A percentile compares a stretch with the other conserved stretches of the same genome.
Evolutionary conservation across 2,888 invertebrate genomes (phyloP).

Genomic region (Limenitis arthemis): DNA sequence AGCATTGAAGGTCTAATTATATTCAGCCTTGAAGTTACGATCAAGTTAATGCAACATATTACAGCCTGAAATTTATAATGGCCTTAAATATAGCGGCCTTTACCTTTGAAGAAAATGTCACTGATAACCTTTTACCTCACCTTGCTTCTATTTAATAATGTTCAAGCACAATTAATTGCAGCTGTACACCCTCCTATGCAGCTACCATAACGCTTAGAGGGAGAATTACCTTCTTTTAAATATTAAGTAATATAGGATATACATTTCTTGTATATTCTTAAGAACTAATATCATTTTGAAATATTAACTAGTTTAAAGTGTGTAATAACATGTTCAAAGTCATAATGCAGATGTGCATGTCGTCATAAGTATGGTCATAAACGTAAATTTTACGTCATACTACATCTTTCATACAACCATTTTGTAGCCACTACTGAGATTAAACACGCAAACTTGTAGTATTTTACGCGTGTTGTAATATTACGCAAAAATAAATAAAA

Average conservation of each 20-base stretch:
- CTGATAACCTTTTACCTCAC: constrained; percentile 19
- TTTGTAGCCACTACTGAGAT: constrained; percentile 4
- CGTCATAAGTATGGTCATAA: constrained; percentile 5
- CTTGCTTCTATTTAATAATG: constrained; percentile 7
- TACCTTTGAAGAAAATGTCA: constrained; percentile 22
- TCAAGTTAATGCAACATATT: constrained; percentile 29
- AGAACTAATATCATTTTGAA: too few relatives aligned
- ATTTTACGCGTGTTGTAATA: neutral
- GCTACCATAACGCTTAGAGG: neutral
- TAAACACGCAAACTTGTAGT: constrained; percentile 5
- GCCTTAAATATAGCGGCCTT: constrained; percentile 18
- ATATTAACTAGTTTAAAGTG: too few relatives aligned
- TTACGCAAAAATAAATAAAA: constrained; percentile 3
- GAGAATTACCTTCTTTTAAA: too few relatives aligned
- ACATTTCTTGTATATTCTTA: too few relatives aligned
- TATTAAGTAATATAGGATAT: neutral
- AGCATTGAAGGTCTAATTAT: constrained; percentile 37
- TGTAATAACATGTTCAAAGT: constrained; percentile 1
- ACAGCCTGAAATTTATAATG: constrained; percentile 24
- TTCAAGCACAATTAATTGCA: constrained; percentile 8
- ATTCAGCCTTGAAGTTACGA: constrained; percentile 29
- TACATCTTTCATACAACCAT: constrained; percentile 3
- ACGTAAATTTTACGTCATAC: constrained; percentile 5
- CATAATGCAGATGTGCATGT: neutral
- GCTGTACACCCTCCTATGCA: neutral